phyloP scores from a whole-genome alignment of 2,113 vertebrate genomes.

The Falcunculus frontatus region DNA sequence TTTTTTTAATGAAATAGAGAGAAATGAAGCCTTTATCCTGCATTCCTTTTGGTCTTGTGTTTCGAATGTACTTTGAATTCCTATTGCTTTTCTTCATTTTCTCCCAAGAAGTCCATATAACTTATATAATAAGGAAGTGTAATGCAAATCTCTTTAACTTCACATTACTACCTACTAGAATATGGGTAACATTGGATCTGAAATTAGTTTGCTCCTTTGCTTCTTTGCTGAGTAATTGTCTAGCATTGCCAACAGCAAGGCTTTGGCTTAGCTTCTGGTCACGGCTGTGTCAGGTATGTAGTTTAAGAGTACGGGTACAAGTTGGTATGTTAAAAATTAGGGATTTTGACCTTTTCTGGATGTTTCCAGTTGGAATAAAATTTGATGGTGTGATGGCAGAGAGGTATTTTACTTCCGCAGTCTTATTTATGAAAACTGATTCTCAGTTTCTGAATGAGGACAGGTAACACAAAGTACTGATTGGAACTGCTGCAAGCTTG shows the following conservation, averaged over 20 bases:
- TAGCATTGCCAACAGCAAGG: background rate
- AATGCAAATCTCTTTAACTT: background rate
- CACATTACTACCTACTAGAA: background rate
- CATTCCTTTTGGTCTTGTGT: background rate
- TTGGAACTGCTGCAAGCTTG: background rate
- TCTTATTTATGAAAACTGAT: background rate
- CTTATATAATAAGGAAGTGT: background rate
- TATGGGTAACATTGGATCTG: background rate
- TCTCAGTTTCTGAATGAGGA: background rate
- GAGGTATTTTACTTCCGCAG: background rate
- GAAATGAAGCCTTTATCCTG: background rate
- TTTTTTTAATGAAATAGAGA: background rate
- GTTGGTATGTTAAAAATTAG: accelerated
- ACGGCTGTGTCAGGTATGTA: background rate
- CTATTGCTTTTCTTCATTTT: background rate
- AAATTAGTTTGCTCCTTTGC: background rate
- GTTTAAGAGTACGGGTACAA: background rate
- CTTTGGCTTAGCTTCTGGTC: background rate
- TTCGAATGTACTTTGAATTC: background rate
- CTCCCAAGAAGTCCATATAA: background rate
- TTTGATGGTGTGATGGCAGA: background rate
- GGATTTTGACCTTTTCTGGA: background rate
- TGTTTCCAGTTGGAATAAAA: background rate
- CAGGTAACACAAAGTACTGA: background rate
- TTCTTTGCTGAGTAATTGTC: background rate